These are phyloP conservation scores for Penaeus chinensis DNA, from an alignment of 1,140 invertebrate genomes.

Conservation along the genomic window DNA sequence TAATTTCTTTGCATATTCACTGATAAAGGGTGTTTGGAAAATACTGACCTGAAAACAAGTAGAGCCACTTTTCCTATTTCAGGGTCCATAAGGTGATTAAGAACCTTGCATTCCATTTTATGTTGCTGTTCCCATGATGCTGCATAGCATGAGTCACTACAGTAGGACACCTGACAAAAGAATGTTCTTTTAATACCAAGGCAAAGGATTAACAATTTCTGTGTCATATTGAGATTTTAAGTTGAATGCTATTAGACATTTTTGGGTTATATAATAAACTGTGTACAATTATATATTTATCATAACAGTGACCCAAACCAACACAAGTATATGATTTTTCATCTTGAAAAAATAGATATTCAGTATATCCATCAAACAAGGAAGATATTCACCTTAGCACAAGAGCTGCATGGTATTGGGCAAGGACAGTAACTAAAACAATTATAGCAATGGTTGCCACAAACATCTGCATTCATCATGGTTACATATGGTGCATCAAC, in stretches of 20 bases:
- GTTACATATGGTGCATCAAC: conserved; percentile 70
- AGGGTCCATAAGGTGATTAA: conserved; percentile 68
- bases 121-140: conserved; percentile 71
- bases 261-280: no score
- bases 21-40: no score
- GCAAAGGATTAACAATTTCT: no score
- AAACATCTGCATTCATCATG: conserved; percentile 68
- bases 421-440: conserved; percentile 69
- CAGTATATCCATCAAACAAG: not conserved
- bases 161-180: conserved; percentile 69
- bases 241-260: no score
- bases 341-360: no score
- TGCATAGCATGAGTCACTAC: conserved; percentile 70
- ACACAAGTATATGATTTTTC: no score
- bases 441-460: conserved; percentile 71
- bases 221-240: no score
- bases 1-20: no score
- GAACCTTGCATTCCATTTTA: conserved; percentile 71
- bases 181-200: no score
- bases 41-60: conserved; percentile 72
- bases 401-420: conserved; percentile 71
- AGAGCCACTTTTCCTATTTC: conserved; percentile 68
- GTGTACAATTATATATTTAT: no score
- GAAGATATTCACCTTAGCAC: conserved; percentile 69
- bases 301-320: no score